Evolutionary conservation across 1,140 invertebrate genomes (phyloP), one percentile per base, ranked within the genome.

Genomic region (Drosophila repletoides): DNA sequence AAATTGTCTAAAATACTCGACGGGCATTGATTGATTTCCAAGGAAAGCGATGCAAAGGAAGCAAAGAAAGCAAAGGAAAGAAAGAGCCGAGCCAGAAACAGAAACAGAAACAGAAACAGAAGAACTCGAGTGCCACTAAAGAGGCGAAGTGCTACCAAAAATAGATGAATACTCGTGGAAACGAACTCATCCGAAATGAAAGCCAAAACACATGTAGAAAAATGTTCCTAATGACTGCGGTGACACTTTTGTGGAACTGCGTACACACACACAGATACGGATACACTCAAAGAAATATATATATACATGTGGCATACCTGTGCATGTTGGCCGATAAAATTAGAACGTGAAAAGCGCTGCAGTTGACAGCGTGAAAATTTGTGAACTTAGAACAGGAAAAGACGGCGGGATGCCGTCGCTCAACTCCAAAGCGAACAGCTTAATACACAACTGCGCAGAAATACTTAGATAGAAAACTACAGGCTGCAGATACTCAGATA

Each of bases 361-460:
- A 74, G 79, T 84, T 83, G 79, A 83, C 79, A 84, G 79, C 74
- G 71, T 84, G 69, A 83, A 83, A 84, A 83, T 83, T 67, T 77
- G 79, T 84, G 74, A 83, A 83, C 79, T 79, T 72, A 86, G 60
- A 86, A 84, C 79, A 86, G 74, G 61, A 79, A 68, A 74, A 72
- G 70, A 24, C 74, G 59, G 53, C 73, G 80, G 73, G 79, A 74
- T 71, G 77, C 69, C 77, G 48, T 63, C 58, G 58, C 64, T 49
- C 34, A 51, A 17, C 53, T 59, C 34, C 14, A 43, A 61, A 29
- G 28, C 61, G 53, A 45, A 56, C 36, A 66, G 68, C 67, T 69
- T 65, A 58, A 70, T 53, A 65, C 43, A 45, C 40, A 41, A 14
- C 3, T 31, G 36, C 24, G 21, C 22, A 43, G 19, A 45, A 17